A percentile compares a stretch with the other conserved stretches of the same genome.
Evolutionary conservation across 2,797 vertebrate species (phyloP).

Genomic region (Acanthiza pusilla): DNA sequence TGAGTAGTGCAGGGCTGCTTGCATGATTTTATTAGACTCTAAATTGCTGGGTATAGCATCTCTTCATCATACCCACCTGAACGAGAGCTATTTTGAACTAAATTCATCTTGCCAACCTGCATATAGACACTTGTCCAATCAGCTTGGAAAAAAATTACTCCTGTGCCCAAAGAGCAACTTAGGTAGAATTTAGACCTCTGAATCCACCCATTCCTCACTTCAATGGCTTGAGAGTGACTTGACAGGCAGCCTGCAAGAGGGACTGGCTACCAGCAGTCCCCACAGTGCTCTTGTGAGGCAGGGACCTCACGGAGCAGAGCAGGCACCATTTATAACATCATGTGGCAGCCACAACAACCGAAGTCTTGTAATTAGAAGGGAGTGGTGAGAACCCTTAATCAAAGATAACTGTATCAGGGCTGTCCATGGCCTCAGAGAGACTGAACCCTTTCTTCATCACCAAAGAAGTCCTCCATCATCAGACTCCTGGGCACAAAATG

Average conservation of each 20-base stretch:
- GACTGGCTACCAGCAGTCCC: not conserved
- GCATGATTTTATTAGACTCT: not conserved
- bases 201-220: not conserved
- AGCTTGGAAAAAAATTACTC: not conserved
- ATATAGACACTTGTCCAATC: not conserved
- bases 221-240: not conserved
- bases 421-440: not conserved
- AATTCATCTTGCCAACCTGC: not conserved
- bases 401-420: not conserved
- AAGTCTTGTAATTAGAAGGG: not conserved
- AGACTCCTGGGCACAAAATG: not conserved
- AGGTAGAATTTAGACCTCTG: not conserved
- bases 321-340: not conserved
- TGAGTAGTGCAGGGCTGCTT: not conserved
- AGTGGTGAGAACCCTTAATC: not conserved
- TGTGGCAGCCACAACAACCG: not conserved
- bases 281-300: not conserved
- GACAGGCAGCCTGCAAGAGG: rapidly evolving
- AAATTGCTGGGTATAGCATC: not conserved
- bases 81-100: not conserved
- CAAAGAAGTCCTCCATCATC: not conserved
- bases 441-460: not conserved
- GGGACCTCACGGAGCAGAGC: not conserved
- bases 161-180: not conserved
- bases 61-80: not conserved